Base-by-base conservation (phyloP, 2,888 invertebrate species). In the Dynastes grantii region DNA sequence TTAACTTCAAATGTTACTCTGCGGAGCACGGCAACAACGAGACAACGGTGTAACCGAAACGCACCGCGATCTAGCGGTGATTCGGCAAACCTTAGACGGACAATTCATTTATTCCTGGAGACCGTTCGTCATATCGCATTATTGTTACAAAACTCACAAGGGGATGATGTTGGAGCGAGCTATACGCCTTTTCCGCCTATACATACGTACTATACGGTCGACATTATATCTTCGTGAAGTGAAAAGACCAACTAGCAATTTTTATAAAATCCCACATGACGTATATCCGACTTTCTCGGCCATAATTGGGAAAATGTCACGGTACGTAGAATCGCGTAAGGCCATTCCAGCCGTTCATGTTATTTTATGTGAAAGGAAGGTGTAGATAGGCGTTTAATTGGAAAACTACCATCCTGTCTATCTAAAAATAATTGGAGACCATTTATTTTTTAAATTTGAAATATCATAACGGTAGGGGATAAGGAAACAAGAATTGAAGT, bases 221-320 rank as follows among this genome's bases (percentile, higher is more conserved):
- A 68, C 11, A 22, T 49, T 27, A 68, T 49, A 22, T 49, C 67
- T 49, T 45, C 45, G 32, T 9, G 27, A 45, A 49, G 49, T 45
- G 45, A 49, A 68, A 65, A 49, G 49, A 45, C 45, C 49, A 68
- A 68, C 67, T 68, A 45, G 16, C 67, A 53, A 70, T 70, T 53
- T 70, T 70, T 53, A 37, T 55, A 70, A 70, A 70, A 70, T 70
- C 37, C 70, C 29, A 55, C 37, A 55, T 32, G 70, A 70, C 70
- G 55, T 70, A 70, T 53, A 70, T 53, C 70, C 37, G 53, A 55
- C 70, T 53, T 70, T 13, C 22, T 49, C 9, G 67, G 8, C 29
- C 49, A 27, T 68, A 68, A 68, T 68, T 68, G 67, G 29, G 49
- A 49, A 68, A 68, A 68, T 68, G 67, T 68, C 67, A 49, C 49